Evolutionary conservation across 2,797 vertebrate genomes (phyloP).

Genomic region (Anabacerthia variegaticeps): DNA sequence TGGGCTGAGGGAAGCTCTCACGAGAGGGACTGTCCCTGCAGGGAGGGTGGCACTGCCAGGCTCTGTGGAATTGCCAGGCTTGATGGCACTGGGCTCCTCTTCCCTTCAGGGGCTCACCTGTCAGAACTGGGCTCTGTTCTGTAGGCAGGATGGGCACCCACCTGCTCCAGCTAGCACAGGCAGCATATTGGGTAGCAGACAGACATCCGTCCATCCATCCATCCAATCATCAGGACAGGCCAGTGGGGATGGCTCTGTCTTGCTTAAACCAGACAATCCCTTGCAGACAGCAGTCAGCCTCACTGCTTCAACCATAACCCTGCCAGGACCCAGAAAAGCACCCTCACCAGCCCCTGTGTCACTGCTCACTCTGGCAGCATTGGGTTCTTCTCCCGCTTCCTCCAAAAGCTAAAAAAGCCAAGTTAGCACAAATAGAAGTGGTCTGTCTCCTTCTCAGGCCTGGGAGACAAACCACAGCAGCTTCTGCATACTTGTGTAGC

Average conservation of each 20-base stretch:
- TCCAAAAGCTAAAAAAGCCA: neutral
- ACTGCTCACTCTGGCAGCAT: fast-evolving
- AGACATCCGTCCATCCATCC: neutral
- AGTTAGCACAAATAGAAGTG: neutral
- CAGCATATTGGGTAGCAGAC: neutral
- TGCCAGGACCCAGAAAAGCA: neutral
- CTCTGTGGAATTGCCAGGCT: neutral
- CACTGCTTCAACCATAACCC: neutral
- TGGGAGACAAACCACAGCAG: conserved; percentile 30
- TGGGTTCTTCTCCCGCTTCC: neutral
- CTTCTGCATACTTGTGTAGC: conserved; percentile 38
- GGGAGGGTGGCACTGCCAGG: neutral
- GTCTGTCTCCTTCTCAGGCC: conserved; percentile 33
- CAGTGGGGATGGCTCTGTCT: fast-evolving
- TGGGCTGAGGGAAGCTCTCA: neutral
- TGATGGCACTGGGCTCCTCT: neutral
- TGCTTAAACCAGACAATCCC: neutral
- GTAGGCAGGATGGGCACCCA: no score
- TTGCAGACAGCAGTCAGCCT: fast-evolving
- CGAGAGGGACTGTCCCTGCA: neutral
- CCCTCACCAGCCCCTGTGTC: neutral
- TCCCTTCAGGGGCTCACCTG: neutral
- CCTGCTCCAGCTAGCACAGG: neutral
- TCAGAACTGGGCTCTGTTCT: fast-evolving
- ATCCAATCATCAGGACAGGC: no score